Base-by-base conservation (phyloP, 2,113 vertebrate genomes). In the Arvicanthis niloticus region DNA sequence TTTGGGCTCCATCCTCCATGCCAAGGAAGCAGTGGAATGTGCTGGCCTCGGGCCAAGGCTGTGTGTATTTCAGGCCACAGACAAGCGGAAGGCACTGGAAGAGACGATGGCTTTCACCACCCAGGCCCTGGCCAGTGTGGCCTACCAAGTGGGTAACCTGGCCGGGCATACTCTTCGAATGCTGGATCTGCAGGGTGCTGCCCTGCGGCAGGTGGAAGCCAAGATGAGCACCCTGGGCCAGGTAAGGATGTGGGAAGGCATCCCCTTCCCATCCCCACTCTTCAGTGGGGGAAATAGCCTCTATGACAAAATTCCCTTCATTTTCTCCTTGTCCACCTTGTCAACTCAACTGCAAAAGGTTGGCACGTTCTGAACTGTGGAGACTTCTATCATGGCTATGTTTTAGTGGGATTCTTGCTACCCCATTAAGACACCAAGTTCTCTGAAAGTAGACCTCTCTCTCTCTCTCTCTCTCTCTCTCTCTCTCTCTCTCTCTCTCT, bases 101-200 rank as follows among this genome's bases (percentile, higher is more conserved):
- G 99, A 99, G 98, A 99, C 99, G 95, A 99, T 99, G 98, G 98
- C 99, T 0, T 98, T 99, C 97, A 98, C 99, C 65, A 98, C 98
- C 0, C 99, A 99, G 98, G 99, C 99, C 5, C 98, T 99, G 97
- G 99, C 99, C 98, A 99, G 99, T 0, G 99, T 99, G 34, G 98
- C 99, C 1, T 99, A 99, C 95, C 99, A 99, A 98, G 99, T 99
- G 97, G 99, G 98, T 98, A 99, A 98, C 67, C 92, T 99, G 98
- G 99, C 99, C 37, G 98, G 56, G 1, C 94, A 98, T 24, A 76
- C 99, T 75, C 97, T 99, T 62, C 98, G 98, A 48, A 98, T 99
- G 96, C 97, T 99, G 98, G 99, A 99, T 67, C 97, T 99, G 1
- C 99, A 99, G 97, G 98, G 98, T 2, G 90, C 96, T 0, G 98